Conservation (phyloP, 2,113 vertebrate genomes). For the Chinchilla lanigera region DNA sequence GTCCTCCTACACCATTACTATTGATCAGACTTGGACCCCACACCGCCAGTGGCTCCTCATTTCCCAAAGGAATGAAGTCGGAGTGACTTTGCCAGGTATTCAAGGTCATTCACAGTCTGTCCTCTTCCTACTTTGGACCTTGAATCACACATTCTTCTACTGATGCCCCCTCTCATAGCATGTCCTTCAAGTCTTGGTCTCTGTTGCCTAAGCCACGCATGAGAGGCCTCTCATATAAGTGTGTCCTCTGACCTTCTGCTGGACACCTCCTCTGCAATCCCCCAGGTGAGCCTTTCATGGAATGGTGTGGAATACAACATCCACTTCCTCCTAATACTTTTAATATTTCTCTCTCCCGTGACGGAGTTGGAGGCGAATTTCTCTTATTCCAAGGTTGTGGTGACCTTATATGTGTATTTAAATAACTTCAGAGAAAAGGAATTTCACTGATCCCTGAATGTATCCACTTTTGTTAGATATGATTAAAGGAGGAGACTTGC, state of each 20-base stretch:
- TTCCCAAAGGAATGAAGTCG: neutral
- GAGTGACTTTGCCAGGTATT: too few species aligned
- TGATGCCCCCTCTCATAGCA: neutral
- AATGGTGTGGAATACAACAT: rapidly evolving
- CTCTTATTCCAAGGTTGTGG: neutral
- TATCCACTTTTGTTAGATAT: constrained; percentile 7
- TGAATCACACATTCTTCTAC: neutral
- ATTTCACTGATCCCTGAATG: rapidly evolving
- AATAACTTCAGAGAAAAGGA: constrained; percentile 11
- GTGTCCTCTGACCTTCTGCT: neutral
- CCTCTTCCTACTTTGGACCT: neutral
- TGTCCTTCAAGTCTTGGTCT: neutral
- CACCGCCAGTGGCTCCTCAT: too few species aligned
- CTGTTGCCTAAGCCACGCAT: rapidly evolving
- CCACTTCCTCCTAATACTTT: neutral
- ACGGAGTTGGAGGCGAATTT: neutral
- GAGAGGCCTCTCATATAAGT: neutral
- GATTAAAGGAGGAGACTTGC: constrained; percentile 64
- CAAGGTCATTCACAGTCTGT: neutral
- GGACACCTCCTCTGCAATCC: too few species aligned
- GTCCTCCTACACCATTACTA: neutral
- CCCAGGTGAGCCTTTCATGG: rapidly evolving
- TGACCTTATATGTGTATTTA: neutral
- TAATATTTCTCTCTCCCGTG: neutral
- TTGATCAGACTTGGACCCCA: rapidly evolving